Evolutionary conservation across 1,140 invertebrate species (phyloP).

Genomic region (Drosophila athabasca): DNA sequence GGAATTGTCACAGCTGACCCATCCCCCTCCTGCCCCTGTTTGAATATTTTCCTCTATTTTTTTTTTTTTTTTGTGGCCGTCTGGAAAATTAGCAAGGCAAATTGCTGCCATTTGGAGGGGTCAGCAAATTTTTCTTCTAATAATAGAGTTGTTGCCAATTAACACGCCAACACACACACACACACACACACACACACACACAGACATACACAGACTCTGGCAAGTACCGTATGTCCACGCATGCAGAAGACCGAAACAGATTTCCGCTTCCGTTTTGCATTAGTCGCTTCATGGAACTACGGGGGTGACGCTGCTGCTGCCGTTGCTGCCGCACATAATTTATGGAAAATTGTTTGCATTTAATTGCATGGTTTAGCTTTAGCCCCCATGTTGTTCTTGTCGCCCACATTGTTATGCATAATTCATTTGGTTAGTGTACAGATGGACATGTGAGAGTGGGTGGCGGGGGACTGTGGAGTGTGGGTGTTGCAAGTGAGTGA

Average conservation of each 20-base stretch:
- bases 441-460: slow-evolving; percentile 2
- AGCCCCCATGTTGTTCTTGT: slow-evolving; percentile 25
- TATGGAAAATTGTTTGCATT: slow-evolving; percentile 80
- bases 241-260: slow-evolving; percentile 52
- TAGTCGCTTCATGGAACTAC: slow-evolving; percentile 56
- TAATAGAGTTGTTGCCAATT: slow-evolving; percentile 57
- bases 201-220: neutral
- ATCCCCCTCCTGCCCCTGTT: neutral
- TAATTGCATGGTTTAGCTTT: slow-evolving; percentile 60
- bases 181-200: neutral
- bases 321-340: slow-evolving; percentile 65
- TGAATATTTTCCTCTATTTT: slow-evolving; percentile 23
- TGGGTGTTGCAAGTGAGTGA: slow-evolving; percentile 38
- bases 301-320: slow-evolving; percentile 17
- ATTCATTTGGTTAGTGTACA: slow-evolving; percentile 37
- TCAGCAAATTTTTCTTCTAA: slow-evolving; percentile 51
- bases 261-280: slow-evolving; percentile 77
- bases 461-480: neutral
- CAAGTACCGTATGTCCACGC: neutral
- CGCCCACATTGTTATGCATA: slow-evolving; percentile 52
- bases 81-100: slow-evolving; percentile 66
- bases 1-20: slow-evolving; percentile 38
- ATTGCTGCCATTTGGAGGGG: slow-evolving; percentile 40
- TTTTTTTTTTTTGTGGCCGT: slow-evolving; percentile 16
- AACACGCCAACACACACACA: slow-evolving; percentile 37